Percentiles rank a stretch among this genome's conserved stretches.
Evolutionary conservation across 2,797 vertebrate species (phyloP).

Genomic region (Hippocampus kuda): DNA sequence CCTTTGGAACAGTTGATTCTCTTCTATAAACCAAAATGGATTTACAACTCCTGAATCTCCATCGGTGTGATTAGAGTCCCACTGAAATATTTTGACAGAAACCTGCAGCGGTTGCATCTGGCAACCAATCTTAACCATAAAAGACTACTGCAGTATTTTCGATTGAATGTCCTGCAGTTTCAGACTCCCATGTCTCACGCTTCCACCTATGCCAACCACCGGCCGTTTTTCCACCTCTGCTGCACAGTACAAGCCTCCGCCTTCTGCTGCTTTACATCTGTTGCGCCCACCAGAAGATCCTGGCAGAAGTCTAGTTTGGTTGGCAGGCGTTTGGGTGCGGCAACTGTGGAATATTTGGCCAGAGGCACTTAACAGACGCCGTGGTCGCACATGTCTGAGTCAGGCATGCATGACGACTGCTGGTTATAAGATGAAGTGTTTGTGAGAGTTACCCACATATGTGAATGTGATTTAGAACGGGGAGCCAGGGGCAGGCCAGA

Average conservation of each 20-base stretch:
- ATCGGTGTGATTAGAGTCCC: background rate
- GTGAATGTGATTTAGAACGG: background rate
- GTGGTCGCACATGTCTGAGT: background rate
- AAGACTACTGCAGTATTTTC: background rate
- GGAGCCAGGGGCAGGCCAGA: background rate
- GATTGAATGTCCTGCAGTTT: background rate
- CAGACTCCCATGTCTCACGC: background rate
- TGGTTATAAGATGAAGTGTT: background rate
- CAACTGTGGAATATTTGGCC: background rate
- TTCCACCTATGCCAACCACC: conserved; percentile 1
- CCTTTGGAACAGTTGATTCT: no score
- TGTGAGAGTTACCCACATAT: background rate
- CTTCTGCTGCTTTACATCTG: conserved; percentile 3
- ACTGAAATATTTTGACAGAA: background rate
- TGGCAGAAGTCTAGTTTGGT: background rate
- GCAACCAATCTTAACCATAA: background rate
- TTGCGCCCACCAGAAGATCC: background rate
- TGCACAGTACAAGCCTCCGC: background rate
- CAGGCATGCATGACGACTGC: background rate
- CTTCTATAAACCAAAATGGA: no score
- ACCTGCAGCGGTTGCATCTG: background rate
- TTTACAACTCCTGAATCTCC: background rate
- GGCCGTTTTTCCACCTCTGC: background rate
- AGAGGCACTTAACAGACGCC: background rate
- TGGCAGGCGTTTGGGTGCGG: background rate